Percentiles rank a stretch among this genome's conserved stretches.
Evolutionary conservation across 1,140 invertebrate genomes (phyloP).

Genomic region (Ceratosolen fusciceps): DNA sequence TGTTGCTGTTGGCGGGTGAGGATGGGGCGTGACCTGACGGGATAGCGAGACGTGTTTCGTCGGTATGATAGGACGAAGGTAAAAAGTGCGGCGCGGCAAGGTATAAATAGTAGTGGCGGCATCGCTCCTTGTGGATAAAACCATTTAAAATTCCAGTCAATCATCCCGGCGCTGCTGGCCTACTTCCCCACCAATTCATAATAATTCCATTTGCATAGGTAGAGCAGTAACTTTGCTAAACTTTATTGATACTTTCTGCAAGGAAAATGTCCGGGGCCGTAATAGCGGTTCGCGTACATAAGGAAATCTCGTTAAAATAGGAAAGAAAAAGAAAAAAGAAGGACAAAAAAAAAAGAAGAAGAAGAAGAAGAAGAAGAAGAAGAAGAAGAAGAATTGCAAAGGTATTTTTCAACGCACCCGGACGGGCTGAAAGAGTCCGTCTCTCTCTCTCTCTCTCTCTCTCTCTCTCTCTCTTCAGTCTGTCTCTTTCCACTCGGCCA

Average conservation of each 20-base stretch:
- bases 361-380: no score
- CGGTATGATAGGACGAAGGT: no score
- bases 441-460: not conserved
- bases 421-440: not conserved
- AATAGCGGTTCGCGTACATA: not conserved
- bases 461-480: not conserved
- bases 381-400: no score
- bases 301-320: not conserved
- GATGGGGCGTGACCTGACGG: no score
- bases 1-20: no score
- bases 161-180: not conserved
- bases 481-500: not conserved
- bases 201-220: not conserved
- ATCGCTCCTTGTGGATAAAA: conserved; percentile 2
- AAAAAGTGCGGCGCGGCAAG: no score
- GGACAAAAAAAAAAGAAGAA: no score
- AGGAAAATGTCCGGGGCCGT: not conserved
- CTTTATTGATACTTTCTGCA: not conserved
- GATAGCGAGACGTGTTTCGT: no score
- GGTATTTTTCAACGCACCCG: not conserved
- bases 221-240: not conserved
- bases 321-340: no score
- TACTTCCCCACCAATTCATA: not conserved
- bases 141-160: not conserved
- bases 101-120: not conserved